Conservation (phyloP, 2,113 vertebrate genomes). For the Zapus hudsonius region DNA sequence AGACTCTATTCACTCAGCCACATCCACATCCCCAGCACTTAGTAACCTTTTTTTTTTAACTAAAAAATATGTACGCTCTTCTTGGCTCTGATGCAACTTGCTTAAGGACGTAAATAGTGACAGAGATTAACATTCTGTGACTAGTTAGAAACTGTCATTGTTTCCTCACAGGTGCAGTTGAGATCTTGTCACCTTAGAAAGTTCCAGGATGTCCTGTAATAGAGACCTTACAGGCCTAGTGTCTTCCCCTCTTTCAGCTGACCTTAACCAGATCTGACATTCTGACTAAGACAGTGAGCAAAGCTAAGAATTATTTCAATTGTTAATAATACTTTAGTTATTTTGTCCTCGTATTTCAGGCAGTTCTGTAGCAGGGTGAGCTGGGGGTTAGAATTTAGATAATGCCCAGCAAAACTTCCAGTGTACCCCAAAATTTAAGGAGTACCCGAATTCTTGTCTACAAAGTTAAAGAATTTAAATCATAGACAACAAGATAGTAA, state of each 20-base stretch:
- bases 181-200: not conserved
- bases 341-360: too few relatives aligned
- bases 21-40: too few relatives aligned
- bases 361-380: too few relatives aligned
- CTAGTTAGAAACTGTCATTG: not conserved
- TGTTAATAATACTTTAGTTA: not conserved
- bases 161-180: slow-evolving; percentile 7
- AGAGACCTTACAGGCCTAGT: not conserved
- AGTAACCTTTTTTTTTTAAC: not conserved
- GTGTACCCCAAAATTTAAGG: too few relatives aligned
- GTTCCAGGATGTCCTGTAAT: not conserved
- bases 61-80: not conserved
- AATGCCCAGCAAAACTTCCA: too few relatives aligned
- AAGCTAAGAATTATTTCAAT: not conserved
- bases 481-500: too few relatives aligned
- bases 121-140: not conserved
- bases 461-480: too few relatives aligned
- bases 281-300: not conserved
- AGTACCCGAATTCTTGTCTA: too few relatives aligned
- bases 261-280: not conserved
- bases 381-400: too few relatives aligned
- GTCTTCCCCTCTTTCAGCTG: not conserved
- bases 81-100: not conserved
- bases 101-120: slow-evolving; percentile 7
- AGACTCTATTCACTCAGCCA: too few relatives aligned